These are phyloP conservation scores for Intellagama lesueurii DNA, from an alignment of 2,797 vertebrate species.

Conservation along the genomic window DNA sequence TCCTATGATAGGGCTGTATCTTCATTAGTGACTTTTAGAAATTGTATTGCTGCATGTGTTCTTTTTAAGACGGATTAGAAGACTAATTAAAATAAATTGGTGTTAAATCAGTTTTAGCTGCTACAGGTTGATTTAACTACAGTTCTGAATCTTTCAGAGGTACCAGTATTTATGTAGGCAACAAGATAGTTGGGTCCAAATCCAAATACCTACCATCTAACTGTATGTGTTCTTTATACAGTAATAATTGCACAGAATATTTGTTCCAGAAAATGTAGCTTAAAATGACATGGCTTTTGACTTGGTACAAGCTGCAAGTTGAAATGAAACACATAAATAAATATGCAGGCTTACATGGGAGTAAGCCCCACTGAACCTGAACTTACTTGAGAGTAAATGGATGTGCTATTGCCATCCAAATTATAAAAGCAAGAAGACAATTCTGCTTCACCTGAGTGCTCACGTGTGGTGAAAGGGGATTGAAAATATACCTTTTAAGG, in stretches of 20 bases:
- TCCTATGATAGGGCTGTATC: too few species aligned
- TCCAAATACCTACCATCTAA: too few species aligned
- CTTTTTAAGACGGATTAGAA: too few species aligned
- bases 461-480: not conserved
- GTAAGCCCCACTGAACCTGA: not conserved
- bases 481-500: not conserved
- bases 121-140: too few species aligned
- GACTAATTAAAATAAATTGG: too few species aligned
- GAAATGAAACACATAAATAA: not conserved
- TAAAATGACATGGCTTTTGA: not conserved
- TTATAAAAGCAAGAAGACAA: not conserved
- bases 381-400: not conserved
- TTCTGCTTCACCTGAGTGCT: not conserved
- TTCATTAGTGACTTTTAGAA: too few species aligned
- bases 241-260: not conserved
- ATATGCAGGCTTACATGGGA: not conserved
- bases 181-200: too few species aligned
- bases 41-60: too few species aligned
- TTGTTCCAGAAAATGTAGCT: not conserved
- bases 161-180: too few species aligned
- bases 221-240: not conserved
- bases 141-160: too few species aligned
- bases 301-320: not conserved
- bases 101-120: too few species aligned
- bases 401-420: not conserved